Percentiles rank a stretch among this genome's conserved stretches.
These are phyloP conservation scores for Micrasema minimum DNA, from an alignment of 1,140 invertebrate genomes.

Conservation along the genomic window DNA sequence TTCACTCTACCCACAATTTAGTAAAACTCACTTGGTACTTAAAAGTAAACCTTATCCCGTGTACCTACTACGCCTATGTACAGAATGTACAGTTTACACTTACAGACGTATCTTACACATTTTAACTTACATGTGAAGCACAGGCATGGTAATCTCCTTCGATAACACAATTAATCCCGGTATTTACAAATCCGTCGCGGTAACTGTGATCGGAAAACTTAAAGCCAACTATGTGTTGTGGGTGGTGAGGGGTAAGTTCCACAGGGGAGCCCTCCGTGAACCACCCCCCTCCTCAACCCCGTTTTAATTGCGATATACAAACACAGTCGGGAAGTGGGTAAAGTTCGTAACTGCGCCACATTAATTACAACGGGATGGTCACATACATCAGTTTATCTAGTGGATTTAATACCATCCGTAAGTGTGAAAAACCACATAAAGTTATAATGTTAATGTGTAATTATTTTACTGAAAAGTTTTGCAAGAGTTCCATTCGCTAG, in stretches of 20 bases:
- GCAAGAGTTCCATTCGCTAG: too few species aligned
- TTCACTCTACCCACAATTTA: too few species aligned
- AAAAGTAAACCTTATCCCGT: too few species aligned
- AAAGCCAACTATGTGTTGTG: constrained; percentile 28
- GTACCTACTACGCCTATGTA: too few species aligned
- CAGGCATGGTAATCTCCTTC: constrained; percentile 19
- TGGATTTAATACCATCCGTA: background rate
- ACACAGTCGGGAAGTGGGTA: background rate
- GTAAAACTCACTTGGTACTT: too few species aligned
- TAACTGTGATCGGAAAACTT: constrained; percentile 27
- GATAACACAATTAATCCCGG: constrained; percentile 25
- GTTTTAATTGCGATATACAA: constrained; percentile 32
- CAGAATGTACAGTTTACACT: too few species aligned
- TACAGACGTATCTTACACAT: too few species aligned
- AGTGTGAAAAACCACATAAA: background rate
- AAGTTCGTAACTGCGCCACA: background rate
- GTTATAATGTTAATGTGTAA: too few species aligned
- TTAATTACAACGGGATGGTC: background rate
- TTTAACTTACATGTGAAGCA: constrained; percentile 18
- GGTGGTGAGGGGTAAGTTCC: background rate
- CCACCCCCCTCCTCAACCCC: too few species aligned
- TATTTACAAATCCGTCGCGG: constrained; percentile 22
- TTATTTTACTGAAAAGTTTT: too few species aligned
- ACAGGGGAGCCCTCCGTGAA: too few species aligned
- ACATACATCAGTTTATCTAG: too few species aligned